Base-by-base conservation (phyloP, 2,113 vertebrate genomes). In the Tragelaphus buxtoni region DNA sequence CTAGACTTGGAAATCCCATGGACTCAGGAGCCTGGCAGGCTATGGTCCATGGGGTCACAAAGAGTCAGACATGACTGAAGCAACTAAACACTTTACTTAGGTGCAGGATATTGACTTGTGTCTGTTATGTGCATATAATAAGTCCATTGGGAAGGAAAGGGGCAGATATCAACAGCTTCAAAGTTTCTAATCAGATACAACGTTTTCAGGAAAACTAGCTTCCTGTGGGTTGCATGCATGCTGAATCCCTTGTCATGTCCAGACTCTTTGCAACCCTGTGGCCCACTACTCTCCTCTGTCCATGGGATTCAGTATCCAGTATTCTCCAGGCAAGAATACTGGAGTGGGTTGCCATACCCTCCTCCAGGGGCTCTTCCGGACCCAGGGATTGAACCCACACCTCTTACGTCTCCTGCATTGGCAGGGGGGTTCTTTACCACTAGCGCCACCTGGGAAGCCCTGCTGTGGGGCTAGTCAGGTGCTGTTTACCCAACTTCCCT, bases 41-140 rank as follows among this genome's bases (percentile, higher is more conserved):
- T 7, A 26, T 0, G 0, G 20, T 74, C 35, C 22, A 26, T 12
- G 10, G 35, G 69, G 39, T 74, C 1, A 0, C 20, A 24, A 42
- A 72, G 69, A 26, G 10, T 72, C 69, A 42, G 35, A 42, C 10
- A 39, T 8, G 35, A 74, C 22, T 74, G 69, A 74, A 69, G 22
- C 35, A 74, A 26, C 35, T 74, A 74, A 39, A 13, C 69, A 42
- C 22, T 72, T 72, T 30, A 5, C 0, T 1, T 14, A 35, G 11
- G 12, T 77, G 13, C 42, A 14, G n/a, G 7, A 22, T 28, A 11
- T 2, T 17, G 14, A 18, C 26, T 0, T 28, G 3, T 28, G 1
- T 61, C 28, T 81, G 24, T 55, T 45, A 11, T 3, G 47, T 18
- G 13, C 4, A 0, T 79, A 3, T 18, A 49, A 61, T 85, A 93